Evolutionary conservation across 2,113 vertebrate species (phyloP).

Genomic region (Macheiramphus alcinus): DNA sequence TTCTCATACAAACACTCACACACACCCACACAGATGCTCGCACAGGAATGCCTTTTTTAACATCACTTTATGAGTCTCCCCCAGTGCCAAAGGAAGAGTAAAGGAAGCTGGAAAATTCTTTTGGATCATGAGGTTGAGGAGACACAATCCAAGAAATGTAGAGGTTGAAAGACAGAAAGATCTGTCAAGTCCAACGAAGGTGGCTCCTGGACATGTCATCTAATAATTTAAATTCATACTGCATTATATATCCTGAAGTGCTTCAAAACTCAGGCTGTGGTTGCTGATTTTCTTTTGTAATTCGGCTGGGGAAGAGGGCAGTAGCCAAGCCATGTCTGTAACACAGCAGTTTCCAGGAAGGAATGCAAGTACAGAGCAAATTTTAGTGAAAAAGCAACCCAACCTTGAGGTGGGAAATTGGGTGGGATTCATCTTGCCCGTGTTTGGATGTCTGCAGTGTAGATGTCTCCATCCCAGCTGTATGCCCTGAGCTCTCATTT

Average conservation of each 20-base stretch:
- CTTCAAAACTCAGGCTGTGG: not conserved
- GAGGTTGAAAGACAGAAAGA: not conserved
- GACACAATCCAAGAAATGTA: not conserved
- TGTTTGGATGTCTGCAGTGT: not conserved
- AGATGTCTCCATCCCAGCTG: not conserved
- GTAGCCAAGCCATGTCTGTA: not conserved
- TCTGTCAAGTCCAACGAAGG: not conserved
- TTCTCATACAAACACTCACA: not conserved
- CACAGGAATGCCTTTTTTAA: not conserved
- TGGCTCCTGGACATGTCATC: not conserved
- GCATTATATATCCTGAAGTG: not conserved
- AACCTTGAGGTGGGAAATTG: not conserved
- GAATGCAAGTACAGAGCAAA: not conserved
- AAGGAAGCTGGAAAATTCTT: conserved; percentile 2
- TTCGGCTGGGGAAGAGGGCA: not conserved
- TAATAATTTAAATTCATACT: not conserved
- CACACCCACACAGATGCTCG: not conserved
- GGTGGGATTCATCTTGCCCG: not conserved
- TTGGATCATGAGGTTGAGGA: not conserved
- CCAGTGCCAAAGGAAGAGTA: not conserved
- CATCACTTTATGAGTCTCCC: not conserved
- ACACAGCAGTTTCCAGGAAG: not conserved
- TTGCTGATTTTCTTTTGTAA: not conserved
- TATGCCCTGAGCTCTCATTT: not conserved
- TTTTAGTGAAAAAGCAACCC: not conserved